These are phyloP conservation scores for Chaetodon trifasciatus DNA, from an alignment of 2,797 vertebrate genomes.

Conservation along the genomic window DNA sequence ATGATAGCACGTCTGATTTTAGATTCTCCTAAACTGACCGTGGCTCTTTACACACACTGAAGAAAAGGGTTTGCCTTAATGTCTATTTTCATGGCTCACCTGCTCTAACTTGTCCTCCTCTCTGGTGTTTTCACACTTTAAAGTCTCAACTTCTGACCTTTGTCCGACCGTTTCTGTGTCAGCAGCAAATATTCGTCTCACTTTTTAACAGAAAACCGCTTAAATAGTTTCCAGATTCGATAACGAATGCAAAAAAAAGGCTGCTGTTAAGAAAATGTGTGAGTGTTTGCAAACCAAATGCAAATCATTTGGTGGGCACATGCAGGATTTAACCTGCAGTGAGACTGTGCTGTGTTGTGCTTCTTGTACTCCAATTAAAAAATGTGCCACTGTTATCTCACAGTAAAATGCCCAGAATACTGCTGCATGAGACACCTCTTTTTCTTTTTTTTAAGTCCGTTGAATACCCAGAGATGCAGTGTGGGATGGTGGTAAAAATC, in stretches of 20 bases:
- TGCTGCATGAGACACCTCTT: not conserved
- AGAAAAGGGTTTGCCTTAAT: not conserved
- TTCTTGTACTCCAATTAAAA: not conserved
- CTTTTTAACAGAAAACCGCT: not conserved
- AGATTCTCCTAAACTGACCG: constrained; percentile 12
- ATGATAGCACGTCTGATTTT: constrained; percentile 51
- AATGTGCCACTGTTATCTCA: too few relatives aligned
- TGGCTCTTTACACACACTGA: not conserved
- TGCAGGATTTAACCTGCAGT: not conserved
- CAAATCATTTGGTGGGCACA: too few relatives aligned
- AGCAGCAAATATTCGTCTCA: not conserved
- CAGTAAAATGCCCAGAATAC: not conserved
- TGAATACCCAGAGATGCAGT: not conserved
- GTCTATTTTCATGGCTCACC: not conserved
- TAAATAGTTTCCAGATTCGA: too few relatives aligned
- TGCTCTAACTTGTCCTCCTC: too few relatives aligned
- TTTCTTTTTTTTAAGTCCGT: too few relatives aligned
- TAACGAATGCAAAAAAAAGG: too few relatives aligned
- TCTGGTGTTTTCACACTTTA: not conserved
- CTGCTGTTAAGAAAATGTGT: too few relatives aligned
- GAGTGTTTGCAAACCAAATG: too few relatives aligned
- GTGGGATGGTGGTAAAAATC: not conserved
- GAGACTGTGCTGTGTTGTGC: not conserved
- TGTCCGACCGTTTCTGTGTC: not conserved
- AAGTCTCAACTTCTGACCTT: not conserved